Conservation (phyloP, 2,113 vertebrate genomes). For the Heloderma charlesbogerti region DNA sequence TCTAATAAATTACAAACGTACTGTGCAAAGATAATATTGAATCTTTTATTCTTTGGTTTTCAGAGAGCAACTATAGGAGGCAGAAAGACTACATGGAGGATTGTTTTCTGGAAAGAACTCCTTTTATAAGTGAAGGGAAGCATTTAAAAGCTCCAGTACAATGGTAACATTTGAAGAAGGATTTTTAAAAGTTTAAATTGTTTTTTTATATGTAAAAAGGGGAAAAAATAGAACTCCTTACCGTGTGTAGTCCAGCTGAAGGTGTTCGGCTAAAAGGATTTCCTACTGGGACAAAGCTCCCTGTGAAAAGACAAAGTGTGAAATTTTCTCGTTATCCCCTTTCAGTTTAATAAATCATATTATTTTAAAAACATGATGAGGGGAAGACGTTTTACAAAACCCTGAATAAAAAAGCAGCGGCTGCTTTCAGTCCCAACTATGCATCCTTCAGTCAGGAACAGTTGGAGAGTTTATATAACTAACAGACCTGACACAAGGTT, state of each 20-base stretch:
- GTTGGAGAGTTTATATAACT: slow-evolving; percentile 73
- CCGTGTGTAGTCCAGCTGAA: slow-evolving; percentile 81
- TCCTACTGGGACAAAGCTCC: slow-evolving; percentile 83
- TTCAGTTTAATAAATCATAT: slow-evolving; percentile 70
- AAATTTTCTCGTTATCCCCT: slow-evolving; percentile 74
- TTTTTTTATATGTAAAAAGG: slow-evolving; percentile 56
- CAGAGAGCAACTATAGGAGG: slow-evolving; percentile 29
- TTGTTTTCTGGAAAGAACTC: slow-evolving; percentile 57
- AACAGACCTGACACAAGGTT: slow-evolving; percentile 70
- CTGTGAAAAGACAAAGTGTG: slow-evolving; percentile 80
- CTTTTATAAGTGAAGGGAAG: slow-evolving; percentile 53
- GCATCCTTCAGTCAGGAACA: slow-evolving; percentile 73
- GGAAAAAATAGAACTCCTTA: slow-evolving; percentile 74
- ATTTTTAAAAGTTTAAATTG: slow-evolving; percentile 59
- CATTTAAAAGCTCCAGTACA: slow-evolving; percentile 22
- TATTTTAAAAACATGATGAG: slow-evolving; percentile 77
- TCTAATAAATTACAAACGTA: slow-evolving; percentile 41
- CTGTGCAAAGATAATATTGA: not conserved
- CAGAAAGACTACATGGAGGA: slow-evolving; percentile 53
- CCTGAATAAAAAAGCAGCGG: slow-evolving; percentile 71
- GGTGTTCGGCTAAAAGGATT: slow-evolving; percentile 78
- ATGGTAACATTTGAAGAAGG: slow-evolving; percentile 58
- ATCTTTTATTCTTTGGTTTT: slow-evolving; percentile 42
- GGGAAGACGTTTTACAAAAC: slow-evolving; percentile 66
- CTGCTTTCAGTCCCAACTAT: slow-evolving; percentile 66